phyloP scores from a whole-genome alignment of 2,888 invertebrate genomes.

The Lutraria lutraria region DNA sequence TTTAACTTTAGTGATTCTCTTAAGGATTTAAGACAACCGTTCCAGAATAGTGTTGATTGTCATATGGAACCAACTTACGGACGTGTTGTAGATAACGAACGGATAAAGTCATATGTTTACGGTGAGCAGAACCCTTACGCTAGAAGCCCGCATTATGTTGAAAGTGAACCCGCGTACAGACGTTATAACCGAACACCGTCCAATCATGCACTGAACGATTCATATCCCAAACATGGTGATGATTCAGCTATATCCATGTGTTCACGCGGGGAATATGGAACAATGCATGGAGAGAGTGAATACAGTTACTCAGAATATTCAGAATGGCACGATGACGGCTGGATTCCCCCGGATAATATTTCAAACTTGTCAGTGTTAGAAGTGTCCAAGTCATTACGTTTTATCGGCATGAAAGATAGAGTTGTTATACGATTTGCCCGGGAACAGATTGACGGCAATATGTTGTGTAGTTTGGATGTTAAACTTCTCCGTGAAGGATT shows the following conservation, averaged over 20 bases:
- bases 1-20: constrained; percentile 78
- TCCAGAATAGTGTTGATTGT: constrained; percentile 43
- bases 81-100: constrained; percentile 65
- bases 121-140: constrained; percentile 49
- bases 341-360: constrained; percentile 82
- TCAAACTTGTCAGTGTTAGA: constrained; percentile 80
- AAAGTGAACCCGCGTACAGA: constrained; percentile 76
- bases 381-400: constrained; percentile 82
- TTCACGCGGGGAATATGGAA: constrained; percentile 79
- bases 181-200: constrained; percentile 73
- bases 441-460: constrained; percentile 85
- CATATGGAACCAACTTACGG: constrained; percentile 58
- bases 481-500: constrained; percentile 84
- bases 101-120: constrained; percentile 67
- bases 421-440: constrained; percentile 82
- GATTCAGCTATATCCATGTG: constrained; percentile 82
- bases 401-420: constrained; percentile 85
- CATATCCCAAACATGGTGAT: constrained; percentile 76
- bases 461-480: constrained; percentile 82
- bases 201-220: constrained; percentile 75
- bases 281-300: constrained; percentile 79
- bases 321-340: constrained; percentile 79
- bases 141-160: constrained; percentile 70
- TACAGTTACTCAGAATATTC: constrained; percentile 82
- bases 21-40: constrained; percentile 62